Percentiles rank a stretch among this genome's conserved stretches.
Evolutionary conservation across 2,113 vertebrate species (phyloP).

Genomic region (Eretmochelys imbricata): DNA sequence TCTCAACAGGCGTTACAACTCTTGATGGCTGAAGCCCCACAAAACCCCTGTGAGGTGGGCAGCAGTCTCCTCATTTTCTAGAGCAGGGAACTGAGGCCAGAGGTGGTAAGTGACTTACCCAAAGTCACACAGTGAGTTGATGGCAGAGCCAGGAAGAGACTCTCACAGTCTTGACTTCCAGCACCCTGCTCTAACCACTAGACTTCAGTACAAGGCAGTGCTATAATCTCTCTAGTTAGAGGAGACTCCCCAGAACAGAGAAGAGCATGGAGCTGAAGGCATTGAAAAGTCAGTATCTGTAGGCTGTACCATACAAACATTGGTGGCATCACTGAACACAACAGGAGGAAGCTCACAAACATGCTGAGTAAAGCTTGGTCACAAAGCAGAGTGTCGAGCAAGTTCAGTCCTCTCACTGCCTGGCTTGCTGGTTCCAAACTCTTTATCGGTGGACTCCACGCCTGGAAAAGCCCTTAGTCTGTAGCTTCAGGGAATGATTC

Average conservation of each 20-base stretch:
- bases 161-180: background rate
- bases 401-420: background rate
- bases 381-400: background rate
- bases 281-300: constrained; percentile 37
- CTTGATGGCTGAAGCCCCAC: background rate
- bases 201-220: constrained; percentile 13
- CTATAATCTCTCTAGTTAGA: constrained; percentile 8
- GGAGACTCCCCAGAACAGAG: constrained; percentile 1
- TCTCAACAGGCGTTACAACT: background rate
- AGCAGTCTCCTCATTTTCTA: background rate
- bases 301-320: background rate
- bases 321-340: constrained; percentile 14
- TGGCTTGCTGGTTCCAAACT: background rate
- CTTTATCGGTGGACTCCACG: background rate
- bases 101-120: background rate
- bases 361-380: constrained; percentile 5
- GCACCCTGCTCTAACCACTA: constrained; percentile 28
- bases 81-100: background rate
- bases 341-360: background rate
- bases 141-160: background rate
- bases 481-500: background rate
- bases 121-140: background rate
- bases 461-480: constrained; percentile 9
- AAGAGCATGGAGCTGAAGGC: background rate
- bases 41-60: background rate